Percentiles rank a stretch among this genome's conserved stretches.
phyloP scores from a whole-genome alignment of 2,797 vertebrate genomes.

The Bovichtus diacanthus region DNA sequence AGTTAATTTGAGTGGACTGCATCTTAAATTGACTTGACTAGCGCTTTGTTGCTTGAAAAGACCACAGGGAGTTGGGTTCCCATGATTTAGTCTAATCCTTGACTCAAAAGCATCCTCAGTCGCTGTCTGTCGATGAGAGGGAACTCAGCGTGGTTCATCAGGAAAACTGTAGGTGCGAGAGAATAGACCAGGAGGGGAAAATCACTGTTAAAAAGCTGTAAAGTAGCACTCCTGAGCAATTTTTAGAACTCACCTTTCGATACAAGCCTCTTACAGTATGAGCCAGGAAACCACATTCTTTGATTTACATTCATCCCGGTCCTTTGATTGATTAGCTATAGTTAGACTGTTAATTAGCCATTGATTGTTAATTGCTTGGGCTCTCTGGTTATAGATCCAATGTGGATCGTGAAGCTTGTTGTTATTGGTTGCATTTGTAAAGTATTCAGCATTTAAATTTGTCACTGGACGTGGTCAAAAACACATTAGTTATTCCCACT shows the following conservation, averaged over 20 bases:
- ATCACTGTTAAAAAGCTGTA: neutral
- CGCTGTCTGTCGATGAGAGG: slow-evolving; percentile 33
- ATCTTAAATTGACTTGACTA: slow-evolving; percentile 57
- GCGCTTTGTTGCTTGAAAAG: slow-evolving; percentile 53
- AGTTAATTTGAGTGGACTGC: slow-evolving; percentile 65
- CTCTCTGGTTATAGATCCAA: slow-evolving; percentile 19
- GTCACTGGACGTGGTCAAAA: neutral
- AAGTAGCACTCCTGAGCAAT: neutral
- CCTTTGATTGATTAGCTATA: slow-evolving; percentile 28
- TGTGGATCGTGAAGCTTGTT: slow-evolving; percentile 25
- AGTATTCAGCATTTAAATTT: slow-evolving; percentile 16
- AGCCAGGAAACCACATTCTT: slow-evolving; percentile 9
- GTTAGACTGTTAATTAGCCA: slow-evolving; percentile 21
- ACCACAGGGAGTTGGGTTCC: slow-evolving; percentile 60
- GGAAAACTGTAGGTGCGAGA: slow-evolving; percentile 2
- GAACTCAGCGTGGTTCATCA: slow-evolving; percentile 21
- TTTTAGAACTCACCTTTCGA: neutral
- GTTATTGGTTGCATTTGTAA: neutral
- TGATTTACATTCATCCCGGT: slow-evolving; percentile 43
- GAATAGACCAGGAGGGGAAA: neutral
- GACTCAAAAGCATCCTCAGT: slow-evolving; percentile 53
- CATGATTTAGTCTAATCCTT: slow-evolving; percentile 65
- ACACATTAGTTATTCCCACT: slow-evolving; percentile 1
- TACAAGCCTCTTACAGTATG: neutral
- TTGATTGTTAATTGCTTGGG: slow-evolving; percentile 24